A percentile compares a stretch with the other conserved stretches of the same genome.
These are phyloP conservation scores for Drosophila repletoides DNA, from an alignment of 1,140 invertebrate species.

Conservation along the genomic window DNA sequence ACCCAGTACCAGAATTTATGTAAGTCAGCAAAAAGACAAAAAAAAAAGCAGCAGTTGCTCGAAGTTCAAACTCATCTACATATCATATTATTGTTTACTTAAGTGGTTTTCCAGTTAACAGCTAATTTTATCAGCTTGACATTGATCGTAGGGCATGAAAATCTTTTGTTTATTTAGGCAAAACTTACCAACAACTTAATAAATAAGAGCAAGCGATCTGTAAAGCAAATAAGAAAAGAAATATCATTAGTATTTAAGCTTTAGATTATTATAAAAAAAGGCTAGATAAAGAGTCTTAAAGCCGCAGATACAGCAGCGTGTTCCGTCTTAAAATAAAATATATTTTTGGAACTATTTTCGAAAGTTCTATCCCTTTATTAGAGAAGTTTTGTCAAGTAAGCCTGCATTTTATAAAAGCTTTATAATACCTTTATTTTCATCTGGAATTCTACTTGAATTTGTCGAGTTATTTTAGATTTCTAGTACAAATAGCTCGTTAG, in stretches of 20 bases:
- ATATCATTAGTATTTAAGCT: slow-evolving; percentile 8
- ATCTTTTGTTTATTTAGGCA: slow-evolving; percentile 2
- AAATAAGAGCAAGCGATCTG: slow-evolving; percentile 55
- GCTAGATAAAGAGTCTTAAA: neutral
- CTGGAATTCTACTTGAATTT: neutral
- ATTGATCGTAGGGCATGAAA: neutral
- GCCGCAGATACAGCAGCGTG: no score
- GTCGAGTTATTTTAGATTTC: slow-evolving; percentile 1
- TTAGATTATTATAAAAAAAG: slow-evolving; percentile 2
- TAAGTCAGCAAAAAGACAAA: no score
- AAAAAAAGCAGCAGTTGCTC: no score
- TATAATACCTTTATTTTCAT: no score
- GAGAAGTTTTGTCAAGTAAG: no score
- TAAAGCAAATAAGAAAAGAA: slow-evolving; percentile 33
- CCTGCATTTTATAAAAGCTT: no score
- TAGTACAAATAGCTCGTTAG: slow-evolving; percentile 24
- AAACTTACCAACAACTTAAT: slow-evolving; percentile 56
- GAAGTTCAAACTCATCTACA: no score
- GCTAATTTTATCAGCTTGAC: slow-evolving; percentile 6
- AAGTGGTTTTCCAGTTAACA: slow-evolving; percentile 3
- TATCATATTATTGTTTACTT: no score
- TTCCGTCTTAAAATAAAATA: no score
- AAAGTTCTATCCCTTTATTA: no score
- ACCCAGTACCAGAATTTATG: no score
- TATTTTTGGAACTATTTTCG: no score